A percentile compares a stretch with the other conserved stretches of the same genome.
Conservation (phyloP, 2,113 vertebrate genomes). For the Alosa alosa region DNA sequence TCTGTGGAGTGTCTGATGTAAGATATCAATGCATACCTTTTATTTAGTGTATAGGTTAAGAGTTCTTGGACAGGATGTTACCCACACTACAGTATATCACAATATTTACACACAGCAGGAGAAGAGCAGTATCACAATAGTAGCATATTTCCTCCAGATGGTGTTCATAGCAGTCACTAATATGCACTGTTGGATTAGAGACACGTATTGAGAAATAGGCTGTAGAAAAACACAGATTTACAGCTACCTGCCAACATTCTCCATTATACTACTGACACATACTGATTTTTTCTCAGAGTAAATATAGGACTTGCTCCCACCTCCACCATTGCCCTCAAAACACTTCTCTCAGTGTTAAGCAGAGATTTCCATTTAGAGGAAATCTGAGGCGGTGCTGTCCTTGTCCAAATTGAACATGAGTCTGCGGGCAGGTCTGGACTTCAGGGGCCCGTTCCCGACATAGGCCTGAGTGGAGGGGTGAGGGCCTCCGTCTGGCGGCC, state of each 20-base stretch:
- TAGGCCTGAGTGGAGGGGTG: background rate
- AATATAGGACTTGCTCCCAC: background rate
- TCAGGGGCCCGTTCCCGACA: background rate
- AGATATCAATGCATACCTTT: too few relatives aligned
- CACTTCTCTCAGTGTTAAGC: too few relatives aligned
- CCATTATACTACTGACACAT: background rate
- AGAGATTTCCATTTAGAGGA: background rate
- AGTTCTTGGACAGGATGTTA: background rate
- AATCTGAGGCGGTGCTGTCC: background rate
- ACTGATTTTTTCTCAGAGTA: background rate
- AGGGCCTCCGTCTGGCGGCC: background rate
- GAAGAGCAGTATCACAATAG: background rate
- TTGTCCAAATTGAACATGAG: background rate
- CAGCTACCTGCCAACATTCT: background rate
- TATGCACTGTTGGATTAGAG: background rate
- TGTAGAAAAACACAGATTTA: background rate
- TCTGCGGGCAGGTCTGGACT: background rate
- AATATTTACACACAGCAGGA: background rate
- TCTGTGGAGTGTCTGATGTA: too few relatives aligned
- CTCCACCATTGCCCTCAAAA: background rate
- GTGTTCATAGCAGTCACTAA: background rate
- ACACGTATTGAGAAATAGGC: too few relatives aligned
- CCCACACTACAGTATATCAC: background rate
- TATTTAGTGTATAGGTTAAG: too few relatives aligned
- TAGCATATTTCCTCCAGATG: too few relatives aligned